Evolutionary conservation across 2,113 vertebrate genomes (phyloP).

Genomic region (Polypterus bichir): DNA sequence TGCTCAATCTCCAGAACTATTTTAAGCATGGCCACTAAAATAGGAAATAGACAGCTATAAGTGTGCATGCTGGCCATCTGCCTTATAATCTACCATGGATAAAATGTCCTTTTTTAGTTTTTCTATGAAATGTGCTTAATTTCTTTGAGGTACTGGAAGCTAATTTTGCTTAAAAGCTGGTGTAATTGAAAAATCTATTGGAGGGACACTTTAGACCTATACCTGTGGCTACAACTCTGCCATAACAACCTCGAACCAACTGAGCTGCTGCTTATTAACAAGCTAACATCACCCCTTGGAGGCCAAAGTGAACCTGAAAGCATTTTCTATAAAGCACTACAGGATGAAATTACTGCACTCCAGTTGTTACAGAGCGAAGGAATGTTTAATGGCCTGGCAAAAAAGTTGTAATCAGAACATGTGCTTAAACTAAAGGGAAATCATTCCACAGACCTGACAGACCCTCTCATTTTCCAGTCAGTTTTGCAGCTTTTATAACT

Average conservation of each 20-base stretch:
- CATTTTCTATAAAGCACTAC: neutral
- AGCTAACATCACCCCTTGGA: conserved; percentile 1
- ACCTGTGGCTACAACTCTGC: neutral
- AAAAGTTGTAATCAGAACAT: conserved; percentile 9
- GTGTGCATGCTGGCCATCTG: too few relatives aligned
- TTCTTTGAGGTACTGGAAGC: neutral
- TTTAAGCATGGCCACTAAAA: too few relatives aligned
- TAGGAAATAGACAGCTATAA: too few relatives aligned
- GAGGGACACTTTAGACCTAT: neutral
- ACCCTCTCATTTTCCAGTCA: neutral
- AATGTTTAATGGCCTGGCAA: conserved; percentile 3
- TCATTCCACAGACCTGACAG: neutral
- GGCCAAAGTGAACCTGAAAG: conserved; percentile 6
- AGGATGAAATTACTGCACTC: conserved; percentile 10
- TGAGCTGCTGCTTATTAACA: neutral
- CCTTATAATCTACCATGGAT: too few relatives aligned
- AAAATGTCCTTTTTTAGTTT: too few relatives aligned
- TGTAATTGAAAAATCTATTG: conserved; percentile 12
- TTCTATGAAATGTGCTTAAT: neutral
- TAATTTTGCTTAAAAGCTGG: neutral
- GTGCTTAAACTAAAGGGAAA: conserved; percentile 10
- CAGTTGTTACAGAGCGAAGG: conserved; percentile 10
- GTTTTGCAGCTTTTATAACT: neutral
- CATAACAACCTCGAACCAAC: neutral
- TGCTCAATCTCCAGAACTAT: too few relatives aligned